phyloP scores from a whole-genome alignment of 1,140 invertebrate species.

The Danaus melanippus region DNA sequence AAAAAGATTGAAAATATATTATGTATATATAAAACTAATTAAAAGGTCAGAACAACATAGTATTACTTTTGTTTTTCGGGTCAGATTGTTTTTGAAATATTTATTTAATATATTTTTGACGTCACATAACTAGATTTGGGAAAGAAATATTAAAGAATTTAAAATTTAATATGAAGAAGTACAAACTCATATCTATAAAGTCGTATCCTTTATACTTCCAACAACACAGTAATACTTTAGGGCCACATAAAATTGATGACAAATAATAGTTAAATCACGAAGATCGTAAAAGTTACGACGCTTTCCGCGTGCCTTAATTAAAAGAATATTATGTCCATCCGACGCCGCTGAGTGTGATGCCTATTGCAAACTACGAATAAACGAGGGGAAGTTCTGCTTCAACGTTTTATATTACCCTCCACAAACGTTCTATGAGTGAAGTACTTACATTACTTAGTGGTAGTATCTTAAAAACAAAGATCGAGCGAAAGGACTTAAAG shows the following conservation, averaged over 20 bases:
- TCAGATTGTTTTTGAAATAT: too few relatives aligned
- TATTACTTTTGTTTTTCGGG: too few relatives aligned
- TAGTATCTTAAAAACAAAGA: too few relatives aligned
- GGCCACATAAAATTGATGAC: conserved; percentile 68
- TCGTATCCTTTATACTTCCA: conserved; percentile 20
- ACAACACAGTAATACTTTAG: conserved; percentile 48
- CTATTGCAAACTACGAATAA: conserved; percentile 34
- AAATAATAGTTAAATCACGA: conserved; percentile 72
- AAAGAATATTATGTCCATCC: conserved; percentile 63
- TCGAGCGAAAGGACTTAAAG: not conserved
- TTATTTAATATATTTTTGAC: too few relatives aligned
- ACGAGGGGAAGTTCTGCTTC: conserved; percentile 21
- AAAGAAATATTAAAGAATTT: too few relatives aligned
- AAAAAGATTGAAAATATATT: too few relatives aligned
- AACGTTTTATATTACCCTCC: conserved; percentile 15
- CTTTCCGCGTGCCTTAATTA: conserved; percentile 68
- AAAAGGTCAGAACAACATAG: too few relatives aligned
- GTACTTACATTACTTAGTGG: too few relatives aligned
- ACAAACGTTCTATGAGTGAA: too few relatives aligned
- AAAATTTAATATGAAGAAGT: too few relatives aligned
- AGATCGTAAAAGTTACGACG: conserved; percentile 67
- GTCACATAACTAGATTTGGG: too few relatives aligned
- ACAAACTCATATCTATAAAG: conserved; percentile 14
- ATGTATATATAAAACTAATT: too few relatives aligned
- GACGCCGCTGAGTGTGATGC: conserved; percentile 27